Percentiles rank a stretch among this genome's conserved stretches.
These are phyloP conservation scores for Epirrhoe alternata DNA, from an alignment of 2,888 invertebrate species.

Conservation along the genomic window DNA sequence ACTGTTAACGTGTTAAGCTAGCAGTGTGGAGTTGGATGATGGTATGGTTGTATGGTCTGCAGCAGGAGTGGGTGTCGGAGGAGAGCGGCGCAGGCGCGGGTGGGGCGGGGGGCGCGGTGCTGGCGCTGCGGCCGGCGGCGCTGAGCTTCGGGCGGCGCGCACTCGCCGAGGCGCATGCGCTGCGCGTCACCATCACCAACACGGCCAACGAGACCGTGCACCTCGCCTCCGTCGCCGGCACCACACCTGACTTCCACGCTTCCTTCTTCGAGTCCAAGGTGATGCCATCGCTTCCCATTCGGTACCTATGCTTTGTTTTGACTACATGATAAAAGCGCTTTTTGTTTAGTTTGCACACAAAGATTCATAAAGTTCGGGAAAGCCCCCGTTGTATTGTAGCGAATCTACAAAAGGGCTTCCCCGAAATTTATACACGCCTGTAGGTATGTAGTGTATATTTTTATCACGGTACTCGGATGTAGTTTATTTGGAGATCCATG, in stretches of 20 bases:
- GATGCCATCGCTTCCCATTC: background rate
- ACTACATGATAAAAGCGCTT: too few species aligned
- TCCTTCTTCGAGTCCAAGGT: conserved; percentile 99
- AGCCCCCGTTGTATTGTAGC: background rate
- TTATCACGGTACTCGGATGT: background rate
- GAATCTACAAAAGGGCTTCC: too few species aligned
- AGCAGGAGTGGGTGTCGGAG: conserved; percentile 67
- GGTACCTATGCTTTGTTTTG: background rate
- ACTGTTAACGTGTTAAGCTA: too few species aligned
- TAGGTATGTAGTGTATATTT: background rate
- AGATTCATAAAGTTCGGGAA: background rate
- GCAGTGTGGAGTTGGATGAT: background rate
- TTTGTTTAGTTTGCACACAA: background rate
- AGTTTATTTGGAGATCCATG: too few species aligned
- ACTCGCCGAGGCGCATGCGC: conserved; percentile 94
- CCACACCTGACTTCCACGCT: conserved; percentile 97
- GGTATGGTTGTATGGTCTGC: conserved; percentile 3
- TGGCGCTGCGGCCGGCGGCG: conserved; percentile 77
- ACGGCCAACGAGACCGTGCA: conserved; percentile 95
- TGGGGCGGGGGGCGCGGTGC: conserved; percentile 53
- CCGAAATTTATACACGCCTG: too few species aligned
- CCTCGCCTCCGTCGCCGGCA: conserved; percentile 97
- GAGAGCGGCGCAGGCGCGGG: conserved; percentile 42
- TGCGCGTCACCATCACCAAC: conserved; percentile 95
- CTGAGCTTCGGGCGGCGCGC: conserved; percentile 87